Conservation (phyloP, 2,113 vertebrate genomes). For the Passer domesticus region DNA sequence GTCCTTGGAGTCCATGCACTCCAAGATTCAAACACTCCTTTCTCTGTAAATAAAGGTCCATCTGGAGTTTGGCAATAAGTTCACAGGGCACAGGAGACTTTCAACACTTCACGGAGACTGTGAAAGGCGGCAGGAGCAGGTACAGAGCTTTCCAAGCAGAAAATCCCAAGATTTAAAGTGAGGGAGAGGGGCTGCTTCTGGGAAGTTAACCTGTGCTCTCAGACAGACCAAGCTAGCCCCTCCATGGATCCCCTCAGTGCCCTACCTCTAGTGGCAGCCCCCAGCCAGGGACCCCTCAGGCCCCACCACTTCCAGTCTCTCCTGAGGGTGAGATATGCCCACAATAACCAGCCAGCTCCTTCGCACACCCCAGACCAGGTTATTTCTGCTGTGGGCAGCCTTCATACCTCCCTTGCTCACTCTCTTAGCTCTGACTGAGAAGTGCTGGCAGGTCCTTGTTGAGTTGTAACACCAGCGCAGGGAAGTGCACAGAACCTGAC, state of each 20-base stretch:
- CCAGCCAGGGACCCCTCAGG: not conserved
- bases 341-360: rapidly evolving
- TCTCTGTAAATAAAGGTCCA: not conserved
- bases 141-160: not conserved
- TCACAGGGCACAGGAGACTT: not conserved
- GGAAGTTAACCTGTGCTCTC: not conserved
- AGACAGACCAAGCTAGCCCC: rapidly evolving
- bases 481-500: not conserved
- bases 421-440: not conserved
- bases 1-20: not conserved
- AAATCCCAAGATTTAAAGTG: not conserved
- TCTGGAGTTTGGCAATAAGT: not conserved
- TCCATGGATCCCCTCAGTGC: rapidly evolving
- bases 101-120: not conserved
- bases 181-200: not conserved
- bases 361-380: rapidly evolving
- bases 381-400: not conserved
- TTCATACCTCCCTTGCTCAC: not conserved
- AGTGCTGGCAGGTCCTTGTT: not conserved
- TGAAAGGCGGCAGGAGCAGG: not conserved
- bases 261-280: not conserved
- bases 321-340: rapidly evolving
- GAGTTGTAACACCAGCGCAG: rapidly evolving
- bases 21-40: not conserved
- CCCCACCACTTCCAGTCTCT: not conserved